These are phyloP conservation scores for Danio aesculapii DNA, from an alignment of 2,797 vertebrate species.

Conservation along the genomic window DNA sequence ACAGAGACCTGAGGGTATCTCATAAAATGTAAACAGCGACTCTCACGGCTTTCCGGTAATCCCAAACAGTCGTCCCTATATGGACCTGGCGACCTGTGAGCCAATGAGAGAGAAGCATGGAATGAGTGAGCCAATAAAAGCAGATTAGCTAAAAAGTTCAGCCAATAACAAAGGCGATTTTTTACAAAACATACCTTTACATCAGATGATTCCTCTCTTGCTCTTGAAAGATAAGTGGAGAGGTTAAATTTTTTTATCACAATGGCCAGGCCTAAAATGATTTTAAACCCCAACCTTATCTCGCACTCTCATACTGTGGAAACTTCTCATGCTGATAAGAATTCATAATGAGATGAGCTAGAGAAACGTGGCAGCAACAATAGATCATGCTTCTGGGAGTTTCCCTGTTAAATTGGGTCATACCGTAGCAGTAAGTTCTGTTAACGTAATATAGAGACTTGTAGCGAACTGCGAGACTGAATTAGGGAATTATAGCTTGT, in stretches of 20 bases:
- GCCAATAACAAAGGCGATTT: background rate
- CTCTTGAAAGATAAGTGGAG: constrained; percentile 17
- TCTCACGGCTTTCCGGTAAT: constrained; percentile 12
- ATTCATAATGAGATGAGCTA: constrained; percentile 26
- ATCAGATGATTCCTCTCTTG: constrained; percentile 5
- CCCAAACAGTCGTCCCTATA: background rate
- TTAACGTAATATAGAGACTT: background rate
- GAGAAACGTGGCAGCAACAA: constrained; percentile 6
- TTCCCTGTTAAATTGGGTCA: background rate
- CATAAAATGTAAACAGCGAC: constrained; percentile 24
- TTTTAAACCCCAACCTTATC: constrained; percentile 52
- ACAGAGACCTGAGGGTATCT: constrained; percentile 37
- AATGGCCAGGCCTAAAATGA: constrained; percentile 36
- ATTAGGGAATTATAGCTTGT: background rate
- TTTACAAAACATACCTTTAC: constrained; percentile 8
- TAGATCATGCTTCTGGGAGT: constrained; percentile 16
- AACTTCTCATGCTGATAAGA: constrained; percentile 46
- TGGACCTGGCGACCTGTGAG: background rate
- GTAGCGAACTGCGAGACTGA: background rate
- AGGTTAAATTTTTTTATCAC: constrained; percentile 21
- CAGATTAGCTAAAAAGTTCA: background rate
- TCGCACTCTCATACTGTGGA: background rate
- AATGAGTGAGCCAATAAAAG: constrained; percentile 4
- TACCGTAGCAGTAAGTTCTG: background rate
- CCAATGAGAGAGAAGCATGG: background rate